Conservation (phyloP, 1,140 invertebrate species). For the Coptotermes formosanus region DNA sequence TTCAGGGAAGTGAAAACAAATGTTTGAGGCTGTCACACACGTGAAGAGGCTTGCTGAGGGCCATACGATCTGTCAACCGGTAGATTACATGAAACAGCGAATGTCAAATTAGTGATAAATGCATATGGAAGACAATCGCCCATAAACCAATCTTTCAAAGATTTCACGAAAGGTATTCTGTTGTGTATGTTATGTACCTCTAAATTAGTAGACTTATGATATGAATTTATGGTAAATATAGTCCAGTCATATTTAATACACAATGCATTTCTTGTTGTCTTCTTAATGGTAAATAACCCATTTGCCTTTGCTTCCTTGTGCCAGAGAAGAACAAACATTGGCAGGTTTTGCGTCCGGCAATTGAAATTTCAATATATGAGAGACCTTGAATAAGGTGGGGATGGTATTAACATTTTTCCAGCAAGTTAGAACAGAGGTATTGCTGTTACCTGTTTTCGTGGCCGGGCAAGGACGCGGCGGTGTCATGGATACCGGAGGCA, state of each 20-base stretch:
- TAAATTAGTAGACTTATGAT: background rate
- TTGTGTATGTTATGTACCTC: background rate
- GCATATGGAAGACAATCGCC: background rate
- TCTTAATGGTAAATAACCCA: background rate
- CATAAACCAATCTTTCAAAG: background rate
- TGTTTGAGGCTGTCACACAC: background rate
- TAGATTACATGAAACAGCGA: background rate
- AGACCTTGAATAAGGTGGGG: background rate
- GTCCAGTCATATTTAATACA: background rate
- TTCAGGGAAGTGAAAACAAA: background rate
- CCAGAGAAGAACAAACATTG: background rate
- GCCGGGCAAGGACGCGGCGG: background rate
- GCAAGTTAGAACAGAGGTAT: background rate
- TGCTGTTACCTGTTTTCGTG: background rate
- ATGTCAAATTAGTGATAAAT: background rate
- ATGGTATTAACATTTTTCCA: background rate
- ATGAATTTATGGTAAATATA: background rate
- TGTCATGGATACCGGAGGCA: background rate
- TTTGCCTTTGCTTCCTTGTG: slow-evolving; percentile 15
- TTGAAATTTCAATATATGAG: background rate
- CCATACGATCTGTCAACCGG: background rate
- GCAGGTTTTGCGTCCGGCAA: background rate
- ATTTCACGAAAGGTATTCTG: background rate
- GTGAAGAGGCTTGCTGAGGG: background rate
- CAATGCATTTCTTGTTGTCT: background rate